Evolutionary conservation across 1,140 invertebrate genomes (phyloP).

Genomic region (Venturia canescens): DNA sequence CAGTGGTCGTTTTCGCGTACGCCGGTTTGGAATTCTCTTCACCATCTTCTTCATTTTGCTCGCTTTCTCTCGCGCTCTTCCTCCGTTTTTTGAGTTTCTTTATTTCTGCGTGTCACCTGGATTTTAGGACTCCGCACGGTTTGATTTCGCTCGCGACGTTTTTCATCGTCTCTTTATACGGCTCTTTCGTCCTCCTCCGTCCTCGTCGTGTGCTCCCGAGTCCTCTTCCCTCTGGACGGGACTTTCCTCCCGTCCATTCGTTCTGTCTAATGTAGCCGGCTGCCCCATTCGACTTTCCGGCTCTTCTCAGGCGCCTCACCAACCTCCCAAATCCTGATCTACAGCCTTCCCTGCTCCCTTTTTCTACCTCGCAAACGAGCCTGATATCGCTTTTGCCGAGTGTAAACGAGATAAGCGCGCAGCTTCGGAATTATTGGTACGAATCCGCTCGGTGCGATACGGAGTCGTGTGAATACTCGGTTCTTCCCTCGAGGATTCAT

Average conservation of each 20-base stretch:
- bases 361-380: conserved; percentile 4
- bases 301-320: conserved; percentile 9
- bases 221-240: conserved; percentile 36
- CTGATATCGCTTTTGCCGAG: conserved; percentile 29
- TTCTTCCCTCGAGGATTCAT: not conserved
- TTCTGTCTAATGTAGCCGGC: conserved; percentile 50
- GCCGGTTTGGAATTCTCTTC: conserved; percentile 9
- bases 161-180: conserved; percentile 3
- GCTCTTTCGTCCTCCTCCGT: not conserved
- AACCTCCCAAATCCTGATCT: conserved; percentile 57
- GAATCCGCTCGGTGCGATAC: not conserved
- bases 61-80: not conserved
- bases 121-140: conserved; percentile 5
- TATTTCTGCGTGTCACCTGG: conserved; percentile 27
- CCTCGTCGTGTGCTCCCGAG: conserved; percentile 19
- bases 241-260: conserved; percentile 48
- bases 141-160: conserved; percentile 36
- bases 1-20: conserved; percentile 14
- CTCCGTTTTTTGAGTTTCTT: not conserved
- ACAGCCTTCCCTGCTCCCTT: conserved; percentile 35
- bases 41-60: conserved; percentile 12
- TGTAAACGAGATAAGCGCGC: conserved; percentile 34
- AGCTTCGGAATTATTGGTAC: conserved; percentile 22
- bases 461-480: not conserved
- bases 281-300: not conserved